Percentiles rank a stretch among this genome's conserved stretches.
phyloP scores from a whole-genome alignment of 2,888 invertebrate species.

The Phytoseiulus persimilis region DNA sequence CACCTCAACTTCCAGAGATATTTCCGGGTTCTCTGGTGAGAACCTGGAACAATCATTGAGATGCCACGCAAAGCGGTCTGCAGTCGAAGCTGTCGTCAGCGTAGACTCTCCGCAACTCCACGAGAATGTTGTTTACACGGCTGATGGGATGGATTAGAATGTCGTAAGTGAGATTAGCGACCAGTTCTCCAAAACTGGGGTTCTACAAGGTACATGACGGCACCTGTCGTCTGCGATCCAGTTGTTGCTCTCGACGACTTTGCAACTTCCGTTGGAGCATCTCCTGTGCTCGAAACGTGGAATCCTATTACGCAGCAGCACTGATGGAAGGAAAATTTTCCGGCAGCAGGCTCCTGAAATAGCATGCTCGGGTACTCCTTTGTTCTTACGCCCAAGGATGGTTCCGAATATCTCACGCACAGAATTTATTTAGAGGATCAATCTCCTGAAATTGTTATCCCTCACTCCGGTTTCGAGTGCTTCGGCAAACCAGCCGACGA shows the following conservation, averaged over 20 bases:
- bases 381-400: too few species aligned
- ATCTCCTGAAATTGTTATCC: too few species aligned
- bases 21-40: not conserved
- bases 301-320: not conserved
- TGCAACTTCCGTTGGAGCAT: not conserved
- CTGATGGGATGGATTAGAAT: not conserved
- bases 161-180: not conserved
- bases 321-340: not conserved
- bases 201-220: not conserved
- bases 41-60: not conserved
- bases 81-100: not conserved
- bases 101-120: not conserved
- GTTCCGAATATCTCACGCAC: too few species aligned
- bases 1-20: not conserved
- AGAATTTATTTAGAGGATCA: too few species aligned
- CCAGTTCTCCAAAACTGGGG: not conserved
- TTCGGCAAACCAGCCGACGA: too few species aligned
- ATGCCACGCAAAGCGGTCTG: not conserved
- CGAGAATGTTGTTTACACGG: not conserved
- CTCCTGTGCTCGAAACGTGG: not conserved
- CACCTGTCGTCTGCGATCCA: not conserved
- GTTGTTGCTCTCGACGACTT: not conserved
- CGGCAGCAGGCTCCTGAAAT: too few species aligned
- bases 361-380: too few species aligned
- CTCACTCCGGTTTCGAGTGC: too few species aligned